These are phyloP conservation scores for Phalacrocorax brasilianus DNA, from an alignment of 2,113 vertebrate genomes.

Conservation along the genomic window DNA sequence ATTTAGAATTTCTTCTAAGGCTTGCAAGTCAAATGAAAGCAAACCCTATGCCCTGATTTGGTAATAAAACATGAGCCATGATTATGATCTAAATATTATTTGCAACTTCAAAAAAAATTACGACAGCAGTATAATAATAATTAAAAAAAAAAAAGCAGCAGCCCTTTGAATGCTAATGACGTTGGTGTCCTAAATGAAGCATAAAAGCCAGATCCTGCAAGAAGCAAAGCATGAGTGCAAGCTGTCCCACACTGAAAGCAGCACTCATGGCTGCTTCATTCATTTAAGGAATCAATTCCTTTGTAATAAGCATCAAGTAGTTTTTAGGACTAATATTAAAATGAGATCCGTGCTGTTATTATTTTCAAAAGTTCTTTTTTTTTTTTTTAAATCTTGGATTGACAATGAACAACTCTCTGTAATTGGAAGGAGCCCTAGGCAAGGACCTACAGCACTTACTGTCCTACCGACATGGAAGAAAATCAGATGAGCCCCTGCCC, in stretches of 20 bases:
- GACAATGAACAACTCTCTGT: not conserved
- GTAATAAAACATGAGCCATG: not conserved
- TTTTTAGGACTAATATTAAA: constrained; percentile 11
- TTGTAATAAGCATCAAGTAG: constrained; percentile 1
- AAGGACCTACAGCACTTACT: not conserved
- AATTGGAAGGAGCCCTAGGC: not conserved
- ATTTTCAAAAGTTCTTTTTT: not conserved
- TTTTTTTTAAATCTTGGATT: not conserved
- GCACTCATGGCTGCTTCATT: constrained; percentile 15
- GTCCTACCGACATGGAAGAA: not conserved
- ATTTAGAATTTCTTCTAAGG: not conserved
- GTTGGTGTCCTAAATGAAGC: constrained; percentile 26
- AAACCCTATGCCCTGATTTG: not conserved
- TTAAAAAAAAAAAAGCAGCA: not conserved
- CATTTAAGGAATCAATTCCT: constrained; percentile 41
- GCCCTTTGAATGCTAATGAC: not conserved
- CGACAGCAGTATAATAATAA: not conserved
- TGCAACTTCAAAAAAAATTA: not conserved
- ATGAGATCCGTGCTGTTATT: not conserved
- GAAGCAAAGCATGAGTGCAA: constrained; percentile 13
- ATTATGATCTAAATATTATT: not conserved
- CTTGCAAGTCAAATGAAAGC: not conserved
- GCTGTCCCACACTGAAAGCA: not conserved
- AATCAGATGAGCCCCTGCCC: not conserved
- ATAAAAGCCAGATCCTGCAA: not conserved